These are phyloP conservation scores for Chymomyza procnemis DNA, from an alignment of 2,888 invertebrate genomes.

Conservation along the genomic window DNA sequence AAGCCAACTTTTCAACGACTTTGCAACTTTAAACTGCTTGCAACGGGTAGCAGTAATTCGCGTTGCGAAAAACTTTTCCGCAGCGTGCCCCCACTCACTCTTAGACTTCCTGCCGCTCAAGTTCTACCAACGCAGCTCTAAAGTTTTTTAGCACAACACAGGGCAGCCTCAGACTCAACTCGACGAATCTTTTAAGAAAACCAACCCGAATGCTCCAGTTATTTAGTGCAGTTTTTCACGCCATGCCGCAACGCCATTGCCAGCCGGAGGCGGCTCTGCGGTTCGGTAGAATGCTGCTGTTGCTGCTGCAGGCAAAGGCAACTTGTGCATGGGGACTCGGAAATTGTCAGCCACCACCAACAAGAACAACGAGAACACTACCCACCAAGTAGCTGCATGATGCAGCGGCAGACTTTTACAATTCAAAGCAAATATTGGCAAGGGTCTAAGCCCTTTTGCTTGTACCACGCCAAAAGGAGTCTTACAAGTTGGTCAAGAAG, in stretches of 20 bases:
- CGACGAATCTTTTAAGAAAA: neutral
- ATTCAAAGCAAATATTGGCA: neutral
- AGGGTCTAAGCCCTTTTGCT: neutral
- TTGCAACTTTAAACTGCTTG: slow-evolving; percentile 62
- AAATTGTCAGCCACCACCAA: neutral
- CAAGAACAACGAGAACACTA: too few species aligned
- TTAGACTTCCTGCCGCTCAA: too few species aligned
- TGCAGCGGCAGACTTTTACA: neutral
- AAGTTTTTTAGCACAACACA: neutral
- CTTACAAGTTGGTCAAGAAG: neutral
- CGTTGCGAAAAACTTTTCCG: slow-evolving; percentile 38
- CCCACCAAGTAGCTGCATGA: too few species aligned
- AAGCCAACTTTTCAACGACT: slow-evolving; percentile 68
- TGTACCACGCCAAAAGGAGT: neutral
- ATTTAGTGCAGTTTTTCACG: slow-evolving; percentile 39
- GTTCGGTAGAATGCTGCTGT: neutral
- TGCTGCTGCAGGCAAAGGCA: neutral
- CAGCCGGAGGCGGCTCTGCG: neutral
- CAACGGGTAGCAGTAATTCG: slow-evolving; percentile 51
- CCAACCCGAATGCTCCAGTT: slow-evolving; percentile 6
- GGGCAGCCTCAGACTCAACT: neutral
- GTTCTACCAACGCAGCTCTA: too few species aligned
- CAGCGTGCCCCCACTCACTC: neutral
- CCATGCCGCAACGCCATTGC: slow-evolving; percentile 11
- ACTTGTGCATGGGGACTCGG: neutral